Evolutionary conservation across 1,140 invertebrate genomes (phyloP).

Genomic region (Drosophila ananassae): DNA sequence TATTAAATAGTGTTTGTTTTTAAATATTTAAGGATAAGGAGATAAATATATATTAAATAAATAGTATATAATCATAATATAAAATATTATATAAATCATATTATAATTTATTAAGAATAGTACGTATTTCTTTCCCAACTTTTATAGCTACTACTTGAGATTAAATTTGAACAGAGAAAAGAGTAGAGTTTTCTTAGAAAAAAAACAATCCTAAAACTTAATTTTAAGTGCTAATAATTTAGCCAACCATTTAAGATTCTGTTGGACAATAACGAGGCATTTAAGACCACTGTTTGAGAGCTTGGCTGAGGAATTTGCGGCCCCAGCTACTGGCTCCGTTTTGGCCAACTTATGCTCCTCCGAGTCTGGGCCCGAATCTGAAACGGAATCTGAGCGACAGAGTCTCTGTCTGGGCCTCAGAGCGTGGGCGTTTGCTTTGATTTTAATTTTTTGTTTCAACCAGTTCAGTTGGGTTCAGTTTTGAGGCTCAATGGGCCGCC

Average conservation of each 20-base stretch:
- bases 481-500: slow-evolving; percentile 44
- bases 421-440: slow-evolving; percentile 28
- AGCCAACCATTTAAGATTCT: not conserved
- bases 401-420: slow-evolving; percentile 13
- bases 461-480: slow-evolving; percentile 40
- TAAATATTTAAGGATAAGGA: too few relatives aligned
- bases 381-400: too few relatives aligned
- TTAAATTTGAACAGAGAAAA: too few relatives aligned
- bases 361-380: not conserved
- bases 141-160: too few relatives aligned
- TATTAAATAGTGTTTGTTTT: too few relatives aligned
- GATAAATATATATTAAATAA: too few relatives aligned
- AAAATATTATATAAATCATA: too few relatives aligned
- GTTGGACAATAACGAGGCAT: not conserved
- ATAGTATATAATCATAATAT: too few relatives aligned
- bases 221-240: not conserved
- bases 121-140: too few relatives aligned
- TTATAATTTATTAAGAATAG: too few relatives aligned
- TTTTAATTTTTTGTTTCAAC: not conserved
- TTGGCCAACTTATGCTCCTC: slow-evolving; percentile 5
- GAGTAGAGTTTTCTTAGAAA: too few relatives aligned
- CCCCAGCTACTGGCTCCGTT: slow-evolving; percentile 23
- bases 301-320: slow-evolving; percentile 18
- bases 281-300: slow-evolving; percentile 16
- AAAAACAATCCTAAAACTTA: too few relatives aligned